phyloP scores from a whole-genome alignment of 1,140 invertebrate genomes.

The Chironomus tepperi region DNA sequence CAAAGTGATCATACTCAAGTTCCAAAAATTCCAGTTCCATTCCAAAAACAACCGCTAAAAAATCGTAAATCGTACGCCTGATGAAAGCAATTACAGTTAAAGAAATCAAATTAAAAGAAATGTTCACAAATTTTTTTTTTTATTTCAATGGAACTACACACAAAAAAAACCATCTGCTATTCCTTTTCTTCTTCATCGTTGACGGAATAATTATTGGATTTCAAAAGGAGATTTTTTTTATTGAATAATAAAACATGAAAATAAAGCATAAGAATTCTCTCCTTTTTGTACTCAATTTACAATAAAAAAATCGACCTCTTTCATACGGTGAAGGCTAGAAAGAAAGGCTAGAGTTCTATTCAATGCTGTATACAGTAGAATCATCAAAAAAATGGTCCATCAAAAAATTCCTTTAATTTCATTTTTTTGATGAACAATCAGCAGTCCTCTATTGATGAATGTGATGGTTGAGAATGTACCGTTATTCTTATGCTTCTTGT shows the following conservation, averaged over 20 bases:
- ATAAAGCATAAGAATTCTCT: background rate
- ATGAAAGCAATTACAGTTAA: conserved; percentile 23
- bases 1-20: no score
- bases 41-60: background rate
- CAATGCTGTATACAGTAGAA: no score
- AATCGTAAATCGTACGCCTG: background rate
- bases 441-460: no score
- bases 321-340: no score
- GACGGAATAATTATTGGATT: conserved; percentile 22
- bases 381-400: no score
- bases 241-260: conserved; percentile 10
- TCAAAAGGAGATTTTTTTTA: conserved; percentile 11
- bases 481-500: no score
- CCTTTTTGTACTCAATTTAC: background rate
- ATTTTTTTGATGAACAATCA: no score
- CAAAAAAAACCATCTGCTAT: background rate
- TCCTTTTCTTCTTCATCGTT: background rate
- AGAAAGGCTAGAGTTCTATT: no score
- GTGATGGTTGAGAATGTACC: no score
- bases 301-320: background rate
- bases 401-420: no score
- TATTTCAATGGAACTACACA: no score
- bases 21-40: no score
- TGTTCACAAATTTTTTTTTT: background rate
- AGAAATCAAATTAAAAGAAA: background rate